Base-by-base conservation (phyloP, 2,797 vertebrate species). In the Lepus oiostolus region DNA sequence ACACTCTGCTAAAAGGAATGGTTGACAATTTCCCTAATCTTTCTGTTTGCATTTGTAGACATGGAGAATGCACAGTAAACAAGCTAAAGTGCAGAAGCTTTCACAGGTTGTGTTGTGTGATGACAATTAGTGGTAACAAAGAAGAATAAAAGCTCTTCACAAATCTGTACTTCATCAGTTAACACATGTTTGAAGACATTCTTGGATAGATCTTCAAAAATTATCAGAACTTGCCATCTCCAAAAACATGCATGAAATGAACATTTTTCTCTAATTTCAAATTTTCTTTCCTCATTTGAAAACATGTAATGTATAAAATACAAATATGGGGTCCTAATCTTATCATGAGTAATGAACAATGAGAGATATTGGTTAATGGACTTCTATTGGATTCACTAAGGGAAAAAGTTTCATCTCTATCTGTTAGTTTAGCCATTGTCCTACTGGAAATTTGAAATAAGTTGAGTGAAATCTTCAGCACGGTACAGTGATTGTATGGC, bases 1-100 rank as follows among this genome's bases (percentile, higher is more conserved):
- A 97, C 95, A 88, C 72, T 38, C 83, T 14, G 4, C 90, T 97
- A 95, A 98, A 97, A 98, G 87, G 93, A 96, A 98, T 86, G 50
- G 26, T 28, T 17, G 17, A 22, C 96, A 96, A 52, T 96, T 95
- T 97, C 94, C 91, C 85, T 90, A 81, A 97, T 95, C 97, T 97
- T 84, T 76, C 7, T 96, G 94, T 98, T 97, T 98, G 94, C 88
- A 89, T 95, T 96, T 96, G 88, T 86, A 91, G 90, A 26, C 80
- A 60, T 22, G 50, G 89, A 96, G 95, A 96, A 62, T 62, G 88
- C 67, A 75, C 62, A 85, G 92, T 92, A 96, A 97, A 91, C 85
- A 96, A 96, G 32, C 58, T 84, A 92, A 97, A 96, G 96, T 14
- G 71, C 63, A 82, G 50, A 91, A 81, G 89, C 95, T 76, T 65